Evolutionary conservation across 2,797 vertebrate species (phyloP).

Genomic region (Schizopygopsis malacanthus): DNA sequence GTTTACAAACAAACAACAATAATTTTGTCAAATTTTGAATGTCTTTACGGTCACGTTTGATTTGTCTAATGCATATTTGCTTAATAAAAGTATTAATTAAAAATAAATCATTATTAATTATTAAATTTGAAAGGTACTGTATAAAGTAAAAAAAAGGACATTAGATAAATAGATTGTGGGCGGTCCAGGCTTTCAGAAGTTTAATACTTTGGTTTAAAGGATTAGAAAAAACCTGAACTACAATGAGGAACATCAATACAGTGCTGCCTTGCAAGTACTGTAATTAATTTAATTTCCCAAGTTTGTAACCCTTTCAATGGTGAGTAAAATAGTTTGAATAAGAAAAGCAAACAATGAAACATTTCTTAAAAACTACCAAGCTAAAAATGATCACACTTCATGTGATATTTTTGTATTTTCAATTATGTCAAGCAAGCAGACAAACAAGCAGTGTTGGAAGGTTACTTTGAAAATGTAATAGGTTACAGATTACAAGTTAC

Average conservation of each 20-base stretch:
- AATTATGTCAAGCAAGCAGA: conserved; percentile 12
- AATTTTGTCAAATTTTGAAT: background rate
- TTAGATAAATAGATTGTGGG: background rate
- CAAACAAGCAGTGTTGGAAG: background rate
- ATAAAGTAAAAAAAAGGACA: background rate
- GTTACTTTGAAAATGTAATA: no score
- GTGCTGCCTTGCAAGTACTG: background rate
- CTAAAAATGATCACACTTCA: background rate
- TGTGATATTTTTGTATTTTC: background rate
- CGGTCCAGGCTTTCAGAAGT: background rate
- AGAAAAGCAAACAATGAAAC: background rate
- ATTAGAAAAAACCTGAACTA: background rate
- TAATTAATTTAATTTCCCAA: background rate
- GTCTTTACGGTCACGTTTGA: background rate
- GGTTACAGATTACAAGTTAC: no score
- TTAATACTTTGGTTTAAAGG: background rate
- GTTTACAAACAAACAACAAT: background rate
- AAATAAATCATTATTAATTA: background rate
- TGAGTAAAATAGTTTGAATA: background rate
- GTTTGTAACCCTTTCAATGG: background rate
- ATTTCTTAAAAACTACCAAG: background rate
- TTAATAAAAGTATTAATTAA: no score
- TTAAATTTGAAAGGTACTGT: background rate
- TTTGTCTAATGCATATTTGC: no score
- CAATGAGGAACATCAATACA: background rate